Percentiles rank a stretch among this genome's conserved stretches.
Evolutionary conservation across 2,113 vertebrate genomes (phyloP).

Genomic region (Tetrao urogallus): DNA sequence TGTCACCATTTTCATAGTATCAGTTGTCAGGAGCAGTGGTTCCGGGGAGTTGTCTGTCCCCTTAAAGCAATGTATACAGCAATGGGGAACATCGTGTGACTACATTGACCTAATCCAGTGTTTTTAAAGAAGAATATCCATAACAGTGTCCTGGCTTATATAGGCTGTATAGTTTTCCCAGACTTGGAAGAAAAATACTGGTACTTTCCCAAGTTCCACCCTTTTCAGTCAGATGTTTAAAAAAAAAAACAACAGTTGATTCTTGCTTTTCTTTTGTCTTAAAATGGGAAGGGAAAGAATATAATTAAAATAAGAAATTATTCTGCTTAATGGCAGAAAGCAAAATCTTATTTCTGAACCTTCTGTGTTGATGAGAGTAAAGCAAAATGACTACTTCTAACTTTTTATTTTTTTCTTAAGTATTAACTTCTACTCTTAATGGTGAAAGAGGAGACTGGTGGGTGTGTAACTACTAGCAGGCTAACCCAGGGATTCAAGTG

Average conservation of each 20-base stretch:
- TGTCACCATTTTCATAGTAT: not conserved
- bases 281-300: not conserved
- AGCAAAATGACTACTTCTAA: not conserved
- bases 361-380: not conserved
- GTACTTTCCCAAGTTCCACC: slow-evolving; percentile 11
- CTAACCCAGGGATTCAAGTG: not conserved
- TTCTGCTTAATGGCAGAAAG: no score
- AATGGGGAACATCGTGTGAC: not conserved
- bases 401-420: not conserved
- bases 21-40: not conserved
- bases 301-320: not conserved
- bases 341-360: not conserved
- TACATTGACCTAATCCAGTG: slow-evolving; percentile 8
- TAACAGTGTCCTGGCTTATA: slow-evolving; percentile 18
- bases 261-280: not conserved
- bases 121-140: slow-evolving; percentile 36
- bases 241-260: not conserved
- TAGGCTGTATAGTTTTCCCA: slow-evolving; percentile 47
- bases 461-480: not conserved
- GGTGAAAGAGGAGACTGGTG: not conserved
- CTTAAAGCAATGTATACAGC: not conserved
- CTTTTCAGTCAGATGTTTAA: not conserved
- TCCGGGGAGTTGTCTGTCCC: not conserved
- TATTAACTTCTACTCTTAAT: not conserved
- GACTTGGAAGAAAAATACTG: slow-evolving; percentile 41